These are phyloP conservation scores for Oreochromis mossambicus DNA, from an alignment of 2,797 vertebrate species.

Conservation along the genomic window DNA sequence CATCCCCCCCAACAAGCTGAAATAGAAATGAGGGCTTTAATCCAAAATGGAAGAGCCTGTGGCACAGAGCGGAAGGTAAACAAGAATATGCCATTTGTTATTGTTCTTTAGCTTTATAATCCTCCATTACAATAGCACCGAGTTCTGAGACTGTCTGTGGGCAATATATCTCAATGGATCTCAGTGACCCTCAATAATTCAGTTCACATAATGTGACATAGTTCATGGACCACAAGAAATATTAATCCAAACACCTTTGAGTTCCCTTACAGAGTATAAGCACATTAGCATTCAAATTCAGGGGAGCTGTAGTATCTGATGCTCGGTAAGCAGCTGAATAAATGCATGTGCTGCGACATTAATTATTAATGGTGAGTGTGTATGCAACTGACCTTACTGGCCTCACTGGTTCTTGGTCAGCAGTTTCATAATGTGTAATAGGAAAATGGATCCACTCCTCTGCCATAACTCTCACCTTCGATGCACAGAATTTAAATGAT, in stretches of 20 bases:
- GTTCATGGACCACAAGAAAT: background rate
- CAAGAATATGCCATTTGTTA: conserved; percentile 22
- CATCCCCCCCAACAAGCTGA: conserved; percentile 50
- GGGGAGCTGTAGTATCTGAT: background rate
- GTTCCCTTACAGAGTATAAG: background rate
- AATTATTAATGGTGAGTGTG: conserved; percentile 17
- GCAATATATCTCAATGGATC: background rate
- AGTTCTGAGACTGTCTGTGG: background rate
- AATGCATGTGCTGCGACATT: conserved; percentile 1
- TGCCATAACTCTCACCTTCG: background rate
- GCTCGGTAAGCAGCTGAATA: background rate
- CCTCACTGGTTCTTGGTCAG: conserved; percentile 6
- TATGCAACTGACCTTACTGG: background rate
- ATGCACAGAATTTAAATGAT: background rate
- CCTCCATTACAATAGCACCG: background rate
- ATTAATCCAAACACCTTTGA: conserved; percentile 4
- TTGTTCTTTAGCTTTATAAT: conserved; percentile 34
- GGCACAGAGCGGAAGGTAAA: background rate
- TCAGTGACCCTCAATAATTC: conserved; percentile 11
- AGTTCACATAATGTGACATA: background rate
- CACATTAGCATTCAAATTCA: background rate
- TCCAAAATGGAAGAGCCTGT: conserved; percentile 32
- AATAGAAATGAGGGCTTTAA: conserved; percentile 67
- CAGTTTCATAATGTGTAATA: conserved; percentile 23
- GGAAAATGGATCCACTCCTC: background rate